Evolutionary conservation across 2,888 invertebrate genomes (phyloP).

Genomic region (Didymodactylos carnosus): DNA sequence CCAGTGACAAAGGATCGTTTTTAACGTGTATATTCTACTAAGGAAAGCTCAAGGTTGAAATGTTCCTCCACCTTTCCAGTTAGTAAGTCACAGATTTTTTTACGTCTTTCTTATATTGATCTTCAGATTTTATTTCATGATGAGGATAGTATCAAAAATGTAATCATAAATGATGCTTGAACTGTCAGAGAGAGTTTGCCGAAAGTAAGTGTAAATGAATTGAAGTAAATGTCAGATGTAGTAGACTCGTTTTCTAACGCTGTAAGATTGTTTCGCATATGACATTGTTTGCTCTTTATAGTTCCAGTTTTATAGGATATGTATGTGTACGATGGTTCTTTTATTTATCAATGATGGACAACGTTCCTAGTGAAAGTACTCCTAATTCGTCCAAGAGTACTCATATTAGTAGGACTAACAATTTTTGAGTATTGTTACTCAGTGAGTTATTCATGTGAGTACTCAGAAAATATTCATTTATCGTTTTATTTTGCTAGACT

Average conservation of each 20-base stretch:
- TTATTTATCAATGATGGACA: constrained; percentile 61
- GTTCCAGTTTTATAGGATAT: constrained; percentile 39
- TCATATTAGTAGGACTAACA: constrained; percentile 79
- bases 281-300: background rate
- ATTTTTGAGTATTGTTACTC: no score
- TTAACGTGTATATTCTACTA: constrained; percentile 54
- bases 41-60: no score
- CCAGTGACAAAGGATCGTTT: constrained; percentile 75
- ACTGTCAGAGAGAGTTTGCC: constrained; percentile 91
- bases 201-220: no score
- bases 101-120: no score
- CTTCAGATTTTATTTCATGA: constrained; percentile 51
- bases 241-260: constrained; percentile 85
- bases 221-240: constrained; percentile 45
- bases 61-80: no score
- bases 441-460: no score
- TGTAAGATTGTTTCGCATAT: constrained; percentile 18
- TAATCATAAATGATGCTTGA: constrained; percentile 92
- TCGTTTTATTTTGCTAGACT: no score
- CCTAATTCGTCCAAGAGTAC: no score
- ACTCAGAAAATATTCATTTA: no score
- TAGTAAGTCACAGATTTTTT: background rate
- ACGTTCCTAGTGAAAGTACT: no score
- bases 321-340: constrained; percentile 86
- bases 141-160: constrained; percentile 77